Percentiles rank a stretch among this genome's conserved stretches.
Conservation (phyloP, 2,113 vertebrate species). For the Columba livia region DNA sequence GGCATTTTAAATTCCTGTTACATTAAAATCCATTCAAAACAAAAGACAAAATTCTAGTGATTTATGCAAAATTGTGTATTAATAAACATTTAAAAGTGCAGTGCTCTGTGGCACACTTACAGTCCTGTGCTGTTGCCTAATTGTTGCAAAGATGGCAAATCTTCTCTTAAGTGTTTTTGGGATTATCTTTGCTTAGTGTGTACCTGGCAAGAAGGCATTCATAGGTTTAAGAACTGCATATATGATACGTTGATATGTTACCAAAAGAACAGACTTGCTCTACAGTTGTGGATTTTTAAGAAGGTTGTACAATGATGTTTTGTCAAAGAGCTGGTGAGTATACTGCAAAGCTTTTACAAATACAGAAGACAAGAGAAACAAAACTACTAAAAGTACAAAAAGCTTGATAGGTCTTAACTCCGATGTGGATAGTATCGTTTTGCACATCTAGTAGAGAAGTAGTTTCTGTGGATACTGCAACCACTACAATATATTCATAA, state of each 20-base stretch:
- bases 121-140: neutral
- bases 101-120: accelerated
- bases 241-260: neutral
- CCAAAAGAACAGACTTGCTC: neutral
- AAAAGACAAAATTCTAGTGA: neutral
- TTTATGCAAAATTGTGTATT: neutral
- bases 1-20: neutral
- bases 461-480: neutral
- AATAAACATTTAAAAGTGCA: neutral
- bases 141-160: neutral
- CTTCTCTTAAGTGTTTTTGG: neutral
- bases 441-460: neutral
- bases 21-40: neutral
- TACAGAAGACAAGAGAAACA: neutral
- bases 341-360: neutral
- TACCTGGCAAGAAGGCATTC: neutral
- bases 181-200: neutral
- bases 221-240: accelerated
- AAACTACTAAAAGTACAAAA: neutral
- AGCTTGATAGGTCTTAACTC: neutral
- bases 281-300: neutral
- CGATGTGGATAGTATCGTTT: neutral
- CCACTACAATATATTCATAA: neutral
- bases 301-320: neutral
- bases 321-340: neutral